phyloP scores from a whole-genome alignment of 2,113 vertebrate genomes.

The Pantherophis guttatus region DNA sequence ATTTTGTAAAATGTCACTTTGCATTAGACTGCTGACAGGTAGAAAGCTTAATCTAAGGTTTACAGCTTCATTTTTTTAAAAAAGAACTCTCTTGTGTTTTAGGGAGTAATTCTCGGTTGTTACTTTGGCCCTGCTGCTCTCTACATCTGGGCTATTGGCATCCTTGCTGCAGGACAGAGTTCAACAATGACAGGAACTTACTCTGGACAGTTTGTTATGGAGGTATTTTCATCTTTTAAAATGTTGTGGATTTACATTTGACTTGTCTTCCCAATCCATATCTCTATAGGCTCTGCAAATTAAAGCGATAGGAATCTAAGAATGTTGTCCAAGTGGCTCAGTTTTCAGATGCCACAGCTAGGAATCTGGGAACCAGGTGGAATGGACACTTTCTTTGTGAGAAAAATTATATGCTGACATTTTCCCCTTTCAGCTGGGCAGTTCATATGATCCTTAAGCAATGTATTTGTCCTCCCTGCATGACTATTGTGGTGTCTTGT shows the following conservation, averaged over 20 bases:
- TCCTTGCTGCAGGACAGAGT: constrained; percentile 95
- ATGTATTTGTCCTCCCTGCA: background rate
- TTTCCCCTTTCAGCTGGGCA: background rate
- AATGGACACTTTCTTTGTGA: background rate
- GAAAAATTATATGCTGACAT: background rate
- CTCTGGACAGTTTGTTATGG: constrained; percentile 98
- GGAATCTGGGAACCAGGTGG: background rate
- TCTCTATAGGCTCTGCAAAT: background rate
- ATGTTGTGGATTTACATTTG: fast-evolving
- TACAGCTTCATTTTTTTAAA: background rate
- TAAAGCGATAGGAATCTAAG: background rate
- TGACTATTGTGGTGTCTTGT: background rate
- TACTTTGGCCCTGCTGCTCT: constrained; percentile 90
- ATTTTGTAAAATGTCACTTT: background rate
- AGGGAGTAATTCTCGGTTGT: constrained; percentile 91
- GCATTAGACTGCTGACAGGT: background rate
- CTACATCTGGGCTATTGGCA: constrained; percentile 96
- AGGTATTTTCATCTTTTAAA: constrained; percentile 71
- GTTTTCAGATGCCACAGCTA: background rate
- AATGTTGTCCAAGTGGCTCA: background rate
- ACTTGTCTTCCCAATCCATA: too few species aligned
- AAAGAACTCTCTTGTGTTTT: background rate
- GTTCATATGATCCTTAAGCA: background rate
- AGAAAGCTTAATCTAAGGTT: fast-evolving
- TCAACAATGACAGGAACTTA: constrained; percentile 98